These are phyloP conservation scores for Tetragonula clypearis DNA, from an alignment of 1,140 invertebrate species.

Conservation along the genomic window DNA sequence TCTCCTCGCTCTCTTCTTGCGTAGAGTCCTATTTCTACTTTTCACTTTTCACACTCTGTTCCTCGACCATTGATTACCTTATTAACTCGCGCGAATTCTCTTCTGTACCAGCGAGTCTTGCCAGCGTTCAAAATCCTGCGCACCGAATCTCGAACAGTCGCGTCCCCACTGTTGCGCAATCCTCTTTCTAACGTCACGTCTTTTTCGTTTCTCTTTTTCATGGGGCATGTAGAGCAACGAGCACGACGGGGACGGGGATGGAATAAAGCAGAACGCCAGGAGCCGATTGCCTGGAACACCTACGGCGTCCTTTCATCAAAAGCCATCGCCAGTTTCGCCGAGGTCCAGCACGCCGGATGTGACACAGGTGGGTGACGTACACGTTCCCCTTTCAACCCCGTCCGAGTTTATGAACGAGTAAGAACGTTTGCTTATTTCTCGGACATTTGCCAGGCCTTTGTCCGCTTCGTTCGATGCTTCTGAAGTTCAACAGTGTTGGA, in stretches of 20 bases:
- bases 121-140: neutral
- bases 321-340: constrained; percentile 58
- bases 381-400: neutral
- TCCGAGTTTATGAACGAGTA: too few relatives aligned
- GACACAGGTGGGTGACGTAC: constrained; percentile 69
- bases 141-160: neutral
- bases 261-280: constrained; percentile 59
- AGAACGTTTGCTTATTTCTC: neutral
- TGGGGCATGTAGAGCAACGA: constrained; percentile 66
- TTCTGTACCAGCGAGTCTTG: constrained; percentile 2
- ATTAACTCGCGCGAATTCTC: neutral
- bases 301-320: constrained; percentile 67
- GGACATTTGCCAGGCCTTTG: neutral
- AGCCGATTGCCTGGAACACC: constrained; percentile 61
- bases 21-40: neutral
- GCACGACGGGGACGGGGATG: constrained; percentile 56
- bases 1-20: neutral
- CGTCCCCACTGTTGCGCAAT: too few relatives aligned
- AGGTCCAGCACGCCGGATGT: constrained; percentile 70
- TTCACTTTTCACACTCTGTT: neutral
- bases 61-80: neutral
- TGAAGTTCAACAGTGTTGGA: neutral
- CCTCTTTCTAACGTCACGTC: neutral
- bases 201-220: neutral
- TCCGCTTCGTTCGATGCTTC: neutral